phyloP scores from a whole-genome alignment of 1,140 invertebrate species.

The Aphis craccivora region DNA sequence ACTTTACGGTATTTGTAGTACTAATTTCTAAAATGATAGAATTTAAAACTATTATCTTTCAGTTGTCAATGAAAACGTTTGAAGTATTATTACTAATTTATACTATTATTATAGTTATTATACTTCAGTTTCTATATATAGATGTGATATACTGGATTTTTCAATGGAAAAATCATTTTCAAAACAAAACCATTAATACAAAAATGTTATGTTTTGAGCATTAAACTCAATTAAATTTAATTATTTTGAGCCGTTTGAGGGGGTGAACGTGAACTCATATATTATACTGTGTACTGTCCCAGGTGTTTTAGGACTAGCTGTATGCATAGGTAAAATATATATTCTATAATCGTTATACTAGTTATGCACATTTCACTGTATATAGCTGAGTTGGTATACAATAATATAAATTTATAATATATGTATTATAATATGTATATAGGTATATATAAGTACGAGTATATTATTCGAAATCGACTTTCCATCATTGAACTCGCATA shows the following conservation, averaged over 20 bases:
- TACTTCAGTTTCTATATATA: neutral
- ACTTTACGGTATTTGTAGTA: neutral
- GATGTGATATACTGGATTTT: neutral
- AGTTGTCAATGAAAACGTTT: neutral
- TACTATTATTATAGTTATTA: no score
- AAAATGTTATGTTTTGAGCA: neutral
- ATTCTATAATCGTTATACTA: neutral
- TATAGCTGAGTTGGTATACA: neutral
- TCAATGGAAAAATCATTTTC: neutral
- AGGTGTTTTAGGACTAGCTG: neutral
- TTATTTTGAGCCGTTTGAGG: neutral
- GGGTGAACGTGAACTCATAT: neutral
- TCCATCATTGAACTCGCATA: neutral
- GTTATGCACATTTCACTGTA: neutral
- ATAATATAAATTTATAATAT: neutral
- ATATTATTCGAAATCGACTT: constrained; percentile 37
- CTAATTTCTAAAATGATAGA: neutral
- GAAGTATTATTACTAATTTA: neutral
- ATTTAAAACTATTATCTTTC: neutral
- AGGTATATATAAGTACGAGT: neutral
- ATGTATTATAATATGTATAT: neutral
- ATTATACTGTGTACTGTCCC: neutral
- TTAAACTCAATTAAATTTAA: neutral
- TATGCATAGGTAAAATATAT: neutral
- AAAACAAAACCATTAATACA: neutral